Percentiles rank a stretch among this genome's conserved stretches.
Conservation (phyloP, 2,113 vertebrate genomes). For the Crotalus horridus region DNA sequence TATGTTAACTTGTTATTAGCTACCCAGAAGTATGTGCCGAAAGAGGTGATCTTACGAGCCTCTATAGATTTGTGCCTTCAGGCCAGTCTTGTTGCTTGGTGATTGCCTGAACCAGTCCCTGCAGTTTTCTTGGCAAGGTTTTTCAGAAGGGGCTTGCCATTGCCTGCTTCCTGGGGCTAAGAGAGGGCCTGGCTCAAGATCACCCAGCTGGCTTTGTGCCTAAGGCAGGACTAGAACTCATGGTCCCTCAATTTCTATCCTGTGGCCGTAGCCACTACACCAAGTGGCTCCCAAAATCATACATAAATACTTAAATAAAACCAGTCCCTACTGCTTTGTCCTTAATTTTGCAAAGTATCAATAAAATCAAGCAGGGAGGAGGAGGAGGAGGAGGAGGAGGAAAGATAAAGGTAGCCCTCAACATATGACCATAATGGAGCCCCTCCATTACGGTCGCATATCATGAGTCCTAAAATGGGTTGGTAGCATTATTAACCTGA, state of each 20-base stretch:
- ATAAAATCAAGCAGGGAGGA: neutral
- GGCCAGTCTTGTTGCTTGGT: neutral
- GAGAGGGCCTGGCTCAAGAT: neutral
- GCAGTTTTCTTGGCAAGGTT: neutral
- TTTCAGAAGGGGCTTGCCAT: neutral
- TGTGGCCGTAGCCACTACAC: neutral
- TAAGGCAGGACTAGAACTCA: neutral
- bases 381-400: too few relatives aligned
- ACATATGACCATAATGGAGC: neutral
- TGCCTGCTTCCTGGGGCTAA: neutral
- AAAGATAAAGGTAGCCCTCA: neutral
- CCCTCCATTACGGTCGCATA: too few relatives aligned
- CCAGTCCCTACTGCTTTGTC: neutral
- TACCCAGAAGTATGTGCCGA: too few relatives aligned
- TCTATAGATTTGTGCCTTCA: neutral
- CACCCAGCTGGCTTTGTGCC: neutral
- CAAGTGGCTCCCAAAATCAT: neutral
- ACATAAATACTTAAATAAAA: neutral
- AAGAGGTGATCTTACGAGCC: neutral
- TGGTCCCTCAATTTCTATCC: neutral
- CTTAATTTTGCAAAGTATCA: neutral
- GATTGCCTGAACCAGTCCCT: neutral
- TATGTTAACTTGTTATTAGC: neutral
- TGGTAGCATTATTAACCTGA: neutral
- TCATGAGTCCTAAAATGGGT: neutral